These are phyloP conservation scores for Hermaeophaga mercurialis DNA, from an alignment of 2,888 invertebrate species.

Conservation along the genomic window DNA sequence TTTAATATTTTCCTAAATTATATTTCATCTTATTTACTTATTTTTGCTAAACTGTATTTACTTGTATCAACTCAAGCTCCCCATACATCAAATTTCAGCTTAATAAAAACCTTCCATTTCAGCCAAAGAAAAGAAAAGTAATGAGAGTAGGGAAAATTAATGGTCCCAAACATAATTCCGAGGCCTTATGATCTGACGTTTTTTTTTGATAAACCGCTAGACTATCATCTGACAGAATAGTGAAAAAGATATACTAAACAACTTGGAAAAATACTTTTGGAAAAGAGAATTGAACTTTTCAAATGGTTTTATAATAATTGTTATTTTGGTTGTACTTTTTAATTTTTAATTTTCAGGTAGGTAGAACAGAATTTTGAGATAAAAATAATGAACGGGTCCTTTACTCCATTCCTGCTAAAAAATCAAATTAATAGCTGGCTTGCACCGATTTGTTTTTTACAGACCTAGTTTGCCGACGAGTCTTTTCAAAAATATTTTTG, in stretches of 20 bases:
- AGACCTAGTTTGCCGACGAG: too few relatives aligned
- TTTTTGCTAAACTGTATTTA: not conserved
- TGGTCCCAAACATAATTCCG: constrained; percentile 15
- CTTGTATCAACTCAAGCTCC: constrained; percentile 2
- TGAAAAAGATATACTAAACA: not conserved
- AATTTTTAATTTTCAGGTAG: too few relatives aligned
- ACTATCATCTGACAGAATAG: constrained; percentile 3
- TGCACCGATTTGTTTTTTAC: too few relatives aligned
- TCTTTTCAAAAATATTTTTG: too few relatives aligned
- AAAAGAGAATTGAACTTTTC: too few relatives aligned
- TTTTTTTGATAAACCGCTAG: constrained; percentile 18
- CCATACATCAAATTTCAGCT: constrained; percentile 3
- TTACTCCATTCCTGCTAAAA: too few relatives aligned
- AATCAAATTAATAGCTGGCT: too few relatives aligned
- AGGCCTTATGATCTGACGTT: constrained; percentile 9
- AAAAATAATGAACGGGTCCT: too few relatives aligned
- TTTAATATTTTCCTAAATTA: too few relatives aligned
- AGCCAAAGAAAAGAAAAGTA: not conserved
- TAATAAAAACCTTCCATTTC: constrained; percentile 12
- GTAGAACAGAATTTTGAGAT: too few relatives aligned
- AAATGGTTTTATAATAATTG: too few relatives aligned
- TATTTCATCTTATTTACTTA: not conserved
- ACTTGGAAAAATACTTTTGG: not conserved
- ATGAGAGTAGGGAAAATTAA: constrained; percentile 15
- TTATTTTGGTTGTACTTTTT: too few relatives aligned